Evolutionary conservation across 92 coral and sea anemone genomes (phyloP).

Genomic region (Pocillopora meandrina): DNA sequence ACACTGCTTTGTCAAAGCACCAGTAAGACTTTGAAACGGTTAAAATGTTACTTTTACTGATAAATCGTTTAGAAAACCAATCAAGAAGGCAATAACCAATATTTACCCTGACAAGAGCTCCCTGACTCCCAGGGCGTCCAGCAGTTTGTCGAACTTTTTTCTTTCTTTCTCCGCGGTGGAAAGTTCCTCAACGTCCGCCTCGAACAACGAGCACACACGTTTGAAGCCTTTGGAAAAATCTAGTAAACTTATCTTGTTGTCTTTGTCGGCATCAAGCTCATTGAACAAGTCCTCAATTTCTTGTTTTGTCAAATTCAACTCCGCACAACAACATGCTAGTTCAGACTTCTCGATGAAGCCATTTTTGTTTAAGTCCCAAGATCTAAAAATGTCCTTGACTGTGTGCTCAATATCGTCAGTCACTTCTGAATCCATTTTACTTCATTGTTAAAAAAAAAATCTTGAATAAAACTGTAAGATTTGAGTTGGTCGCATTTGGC

Average conservation of each 20-base stretch:
- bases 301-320: conserved; percentile 63
- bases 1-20: background rate
- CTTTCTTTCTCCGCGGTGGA: conserved; percentile 50
- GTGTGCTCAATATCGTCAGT: conserved; percentile 38
- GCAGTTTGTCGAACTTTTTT: conserved; percentile 74
- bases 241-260: conserved; percentile 78
- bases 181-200: conserved; percentile 52
- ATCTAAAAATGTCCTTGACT: conserved; percentile 62
- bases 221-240: conserved; percentile 84
- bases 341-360: conserved; percentile 86
- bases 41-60: background rate
- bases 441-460: conserved; percentile 12
- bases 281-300: conserved; percentile 69
- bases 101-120: conserved; percentile 80
- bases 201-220: conserved; percentile 72
- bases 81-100: background rate
- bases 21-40: background rate
- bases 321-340: conserved; percentile 77
- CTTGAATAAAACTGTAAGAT: background rate
- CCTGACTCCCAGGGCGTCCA: conserved; percentile 78
- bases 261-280: conserved; percentile 88
- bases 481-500: background rate
- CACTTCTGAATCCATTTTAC: conserved; percentile 40
- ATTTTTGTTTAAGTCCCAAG: conserved; percentile 78
- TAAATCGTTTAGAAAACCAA: background rate